These are phyloP conservation scores for Caenorhabditis remanei DNA, from an alignment of 1,140 invertebrate species.

Conservation along the genomic window DNA sequence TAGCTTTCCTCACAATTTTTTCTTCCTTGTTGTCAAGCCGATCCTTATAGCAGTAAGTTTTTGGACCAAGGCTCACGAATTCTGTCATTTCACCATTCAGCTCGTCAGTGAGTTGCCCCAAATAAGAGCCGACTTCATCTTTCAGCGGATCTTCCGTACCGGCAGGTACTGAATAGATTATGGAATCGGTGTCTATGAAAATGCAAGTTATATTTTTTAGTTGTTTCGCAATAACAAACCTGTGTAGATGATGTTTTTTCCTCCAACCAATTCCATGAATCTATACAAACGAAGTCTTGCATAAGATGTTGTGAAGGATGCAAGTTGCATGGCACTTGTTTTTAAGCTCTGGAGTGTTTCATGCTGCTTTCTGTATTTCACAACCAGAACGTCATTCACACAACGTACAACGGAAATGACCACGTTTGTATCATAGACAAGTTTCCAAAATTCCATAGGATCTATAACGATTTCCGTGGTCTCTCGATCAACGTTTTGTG, in stretches of 20 bases:
- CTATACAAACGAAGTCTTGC: not conserved
- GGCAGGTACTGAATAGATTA: not conserved
- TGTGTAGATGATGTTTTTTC: not conserved
- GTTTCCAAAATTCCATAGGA: not conserved
- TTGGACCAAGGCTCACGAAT: not conserved
- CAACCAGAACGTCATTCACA: not conserved
- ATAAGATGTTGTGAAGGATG: not conserved
- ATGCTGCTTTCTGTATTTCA: not conserved
- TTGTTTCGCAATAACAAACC: too few species aligned
- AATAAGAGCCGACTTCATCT: not conserved
- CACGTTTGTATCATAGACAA: not conserved
- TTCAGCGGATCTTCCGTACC: not conserved
- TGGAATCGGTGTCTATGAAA: constrained; percentile 9
- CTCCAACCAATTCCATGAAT: not conserved
- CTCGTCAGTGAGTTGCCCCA: not conserved
- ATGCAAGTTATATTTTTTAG: too few species aligned
- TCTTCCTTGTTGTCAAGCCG: not conserved
- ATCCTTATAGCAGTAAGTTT: not conserved
- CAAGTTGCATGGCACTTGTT: not conserved
- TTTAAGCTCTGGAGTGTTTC: not conserved
- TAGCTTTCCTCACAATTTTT: not conserved
- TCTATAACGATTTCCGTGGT: not conserved
- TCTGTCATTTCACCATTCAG: not conserved
- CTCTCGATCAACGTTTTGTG: not conserved
- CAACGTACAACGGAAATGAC: not conserved